These are phyloP conservation scores for Diorhabda carinulata DNA, from an alignment of 1,140 invertebrate genomes.

Conservation along the genomic window DNA sequence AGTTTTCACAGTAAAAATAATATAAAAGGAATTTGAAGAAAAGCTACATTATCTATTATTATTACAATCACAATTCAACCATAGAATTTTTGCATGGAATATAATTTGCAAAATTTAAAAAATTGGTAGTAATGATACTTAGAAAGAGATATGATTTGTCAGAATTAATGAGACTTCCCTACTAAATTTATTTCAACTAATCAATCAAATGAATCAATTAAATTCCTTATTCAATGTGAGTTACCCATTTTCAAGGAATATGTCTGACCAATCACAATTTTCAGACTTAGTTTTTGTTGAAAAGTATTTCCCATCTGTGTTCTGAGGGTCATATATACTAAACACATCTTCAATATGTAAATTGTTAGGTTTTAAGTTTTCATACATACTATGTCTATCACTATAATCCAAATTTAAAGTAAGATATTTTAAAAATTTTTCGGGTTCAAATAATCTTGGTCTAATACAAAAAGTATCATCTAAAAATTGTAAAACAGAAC, in stretches of 20 bases:
- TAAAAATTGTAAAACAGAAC: constrained; percentile 70
- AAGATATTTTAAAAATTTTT: constrained; percentile 38
- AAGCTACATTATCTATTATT: no score
- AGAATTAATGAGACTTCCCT: no score
- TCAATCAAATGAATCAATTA: no score
- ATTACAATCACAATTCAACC: no score
- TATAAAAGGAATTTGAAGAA: no score
- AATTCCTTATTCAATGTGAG: no score
- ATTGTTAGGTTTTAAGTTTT: constrained; percentile 26
- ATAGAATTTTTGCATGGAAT: no score
- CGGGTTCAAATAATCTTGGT: constrained; percentile 46
- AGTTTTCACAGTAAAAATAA: no score
- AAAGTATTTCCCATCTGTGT: constrained; percentile 39
- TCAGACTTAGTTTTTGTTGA: constrained; percentile 21
- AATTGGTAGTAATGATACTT: no score
- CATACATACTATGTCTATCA: constrained; percentile 27
- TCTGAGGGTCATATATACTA: constrained; percentile 23
- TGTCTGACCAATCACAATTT: constrained; percentile 31
- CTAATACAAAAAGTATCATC: constrained; percentile 53
- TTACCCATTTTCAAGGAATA: constrained; percentile 39
- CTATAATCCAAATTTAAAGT: constrained; percentile 32
- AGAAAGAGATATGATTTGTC: no score
- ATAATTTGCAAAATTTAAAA: no score
- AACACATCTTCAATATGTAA: constrained; percentile 10
- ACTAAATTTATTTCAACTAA: no score